Percentiles rank a stretch among this genome's conserved stretches.
phyloP scores from a whole-genome alignment of 2,113 vertebrate species.

The Anser cygnoides region DNA sequence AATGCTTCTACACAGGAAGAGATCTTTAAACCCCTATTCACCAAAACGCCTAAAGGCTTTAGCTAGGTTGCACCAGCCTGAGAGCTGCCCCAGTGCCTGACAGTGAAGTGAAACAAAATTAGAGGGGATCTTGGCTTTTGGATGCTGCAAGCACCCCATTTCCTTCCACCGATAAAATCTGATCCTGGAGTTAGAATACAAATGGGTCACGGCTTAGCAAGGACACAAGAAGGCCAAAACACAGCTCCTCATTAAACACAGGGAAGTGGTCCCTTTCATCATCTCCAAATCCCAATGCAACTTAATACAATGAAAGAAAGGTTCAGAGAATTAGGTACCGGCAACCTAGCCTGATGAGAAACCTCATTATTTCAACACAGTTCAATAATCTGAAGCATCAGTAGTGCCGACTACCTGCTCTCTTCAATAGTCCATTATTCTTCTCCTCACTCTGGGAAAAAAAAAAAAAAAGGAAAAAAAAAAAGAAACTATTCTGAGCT shows the following conservation, averaged over 20 bases:
- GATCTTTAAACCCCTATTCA: neutral
- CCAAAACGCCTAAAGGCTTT: neutral
- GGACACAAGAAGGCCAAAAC: neutral
- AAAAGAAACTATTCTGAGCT: neutral
- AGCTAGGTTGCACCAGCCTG: neutral
- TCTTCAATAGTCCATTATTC: conserved; percentile 7
- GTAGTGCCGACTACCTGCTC: neutral
- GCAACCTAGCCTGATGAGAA: neutral
- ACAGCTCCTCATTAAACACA: neutral
- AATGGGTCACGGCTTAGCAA: neutral
- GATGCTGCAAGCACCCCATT: neutral
- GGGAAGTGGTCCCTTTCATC: neutral
- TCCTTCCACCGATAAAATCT: neutral
- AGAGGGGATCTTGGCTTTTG: neutral
- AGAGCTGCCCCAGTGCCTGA: neutral
- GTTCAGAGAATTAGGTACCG: neutral
- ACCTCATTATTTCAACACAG: conserved; percentile 9
- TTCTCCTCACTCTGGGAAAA: neutral
- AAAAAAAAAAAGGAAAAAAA: neutral
- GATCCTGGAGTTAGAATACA: neutral
- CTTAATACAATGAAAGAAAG: neutral
- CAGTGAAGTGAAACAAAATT: neutral
- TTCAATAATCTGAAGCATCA: neutral
- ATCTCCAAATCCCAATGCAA: neutral
- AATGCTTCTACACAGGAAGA: neutral